A percentile compares a stretch with the other conserved stretches of the same genome.
Evolutionary conservation across 2,888 invertebrate genomes (phyloP).

Genomic region (Agonopterix subpropinquella): DNA sequence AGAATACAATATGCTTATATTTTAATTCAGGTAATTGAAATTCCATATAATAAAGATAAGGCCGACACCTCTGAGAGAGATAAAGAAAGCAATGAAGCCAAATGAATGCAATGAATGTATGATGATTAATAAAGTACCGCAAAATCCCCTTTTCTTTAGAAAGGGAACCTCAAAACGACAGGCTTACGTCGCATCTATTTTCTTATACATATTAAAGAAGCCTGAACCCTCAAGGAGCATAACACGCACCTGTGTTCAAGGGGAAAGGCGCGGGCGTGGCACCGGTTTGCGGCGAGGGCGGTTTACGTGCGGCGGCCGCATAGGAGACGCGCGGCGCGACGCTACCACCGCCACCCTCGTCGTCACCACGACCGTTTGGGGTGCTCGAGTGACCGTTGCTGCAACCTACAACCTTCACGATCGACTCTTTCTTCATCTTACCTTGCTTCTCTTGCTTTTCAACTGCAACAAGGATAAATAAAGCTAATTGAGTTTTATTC

Average conservation of each 20-base stretch:
- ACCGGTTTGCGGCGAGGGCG: conserved; percentile 53
- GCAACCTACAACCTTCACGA: conserved; percentile 41
- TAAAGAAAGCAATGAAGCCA: no score
- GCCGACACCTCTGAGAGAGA: no score
- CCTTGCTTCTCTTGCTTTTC: conserved; percentile 54
- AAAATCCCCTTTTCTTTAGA: no score
- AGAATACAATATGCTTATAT: not conserved
- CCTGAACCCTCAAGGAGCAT: not conserved
- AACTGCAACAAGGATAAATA: conserved; percentile 38
- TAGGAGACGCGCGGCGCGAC: conserved; percentile 51
- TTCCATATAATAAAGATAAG: not conserved
- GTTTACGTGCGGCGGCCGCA: conserved; percentile 64
- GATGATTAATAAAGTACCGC: no score
- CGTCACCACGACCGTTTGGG: conserved; percentile 64
- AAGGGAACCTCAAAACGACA: no score
- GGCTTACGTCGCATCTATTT: not conserved
- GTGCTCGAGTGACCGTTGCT: conserved; percentile 63
- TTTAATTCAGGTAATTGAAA: not conserved
- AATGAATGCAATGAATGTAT: no score
- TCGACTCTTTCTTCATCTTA: conserved; percentile 61
- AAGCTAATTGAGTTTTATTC: not conserved
- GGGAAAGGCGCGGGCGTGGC: conserved; percentile 50
- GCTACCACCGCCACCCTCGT: conserved; percentile 56
- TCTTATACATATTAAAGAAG: not conserved
- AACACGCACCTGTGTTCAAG: conserved; percentile 47